Evolutionary conservation across 2,797 vertebrate genomes (phyloP).

Genomic region (Chelonia mydas): DNA sequence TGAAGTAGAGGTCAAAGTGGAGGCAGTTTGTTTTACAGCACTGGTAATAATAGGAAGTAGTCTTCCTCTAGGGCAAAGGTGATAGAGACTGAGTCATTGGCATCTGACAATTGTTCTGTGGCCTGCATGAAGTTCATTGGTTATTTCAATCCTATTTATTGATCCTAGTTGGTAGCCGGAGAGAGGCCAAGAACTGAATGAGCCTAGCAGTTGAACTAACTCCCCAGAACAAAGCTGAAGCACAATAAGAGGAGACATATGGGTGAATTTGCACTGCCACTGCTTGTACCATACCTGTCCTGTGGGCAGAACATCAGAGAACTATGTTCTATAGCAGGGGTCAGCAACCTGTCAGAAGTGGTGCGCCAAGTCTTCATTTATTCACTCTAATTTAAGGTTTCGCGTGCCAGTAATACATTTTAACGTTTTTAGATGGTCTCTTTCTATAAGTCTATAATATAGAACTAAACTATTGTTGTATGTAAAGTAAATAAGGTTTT

Average conservation of each 20-base stretch:
- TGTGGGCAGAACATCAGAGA: background rate
- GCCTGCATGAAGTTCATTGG: background rate
- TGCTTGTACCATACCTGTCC: background rate
- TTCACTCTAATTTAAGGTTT: too few species aligned
- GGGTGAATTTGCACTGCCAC: background rate
- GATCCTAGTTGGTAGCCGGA: background rate
- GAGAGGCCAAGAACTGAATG: background rate
- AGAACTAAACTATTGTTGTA: too few species aligned
- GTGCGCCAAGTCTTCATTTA: too few species aligned
- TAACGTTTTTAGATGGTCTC: too few species aligned
- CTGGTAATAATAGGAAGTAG: background rate
- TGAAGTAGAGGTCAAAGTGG: background rate
- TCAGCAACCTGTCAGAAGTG: too few species aligned
- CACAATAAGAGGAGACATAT: background rate
- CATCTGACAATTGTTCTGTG: background rate
- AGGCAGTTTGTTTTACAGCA: background rate
- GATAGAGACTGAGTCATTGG: background rate
- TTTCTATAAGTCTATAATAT: too few species aligned
- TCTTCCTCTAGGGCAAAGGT: background rate
- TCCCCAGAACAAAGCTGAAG: background rate
- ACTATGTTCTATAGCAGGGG: background rate
- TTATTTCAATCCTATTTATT: background rate
- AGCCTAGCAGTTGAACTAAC: background rate
- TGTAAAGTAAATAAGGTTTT: too few species aligned
- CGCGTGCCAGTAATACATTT: too few species aligned